Conservation (phyloP, 2,113 vertebrate species). For the Bos indicus region DNA sequence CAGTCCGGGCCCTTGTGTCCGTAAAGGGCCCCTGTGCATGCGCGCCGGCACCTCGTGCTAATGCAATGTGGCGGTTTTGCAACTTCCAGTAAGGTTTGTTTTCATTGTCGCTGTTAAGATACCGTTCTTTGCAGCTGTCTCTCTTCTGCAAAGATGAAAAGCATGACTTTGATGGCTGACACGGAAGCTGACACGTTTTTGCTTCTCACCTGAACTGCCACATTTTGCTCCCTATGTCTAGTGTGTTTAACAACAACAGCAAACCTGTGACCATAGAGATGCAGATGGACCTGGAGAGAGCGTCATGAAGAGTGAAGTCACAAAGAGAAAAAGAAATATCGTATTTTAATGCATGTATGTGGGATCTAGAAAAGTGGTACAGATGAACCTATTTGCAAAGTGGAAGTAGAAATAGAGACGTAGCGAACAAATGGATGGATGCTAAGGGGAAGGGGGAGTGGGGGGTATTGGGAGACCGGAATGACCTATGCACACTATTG, state of each 20-base stretch:
- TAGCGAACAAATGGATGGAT: fast-evolving
- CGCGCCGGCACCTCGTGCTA: slow-evolving; percentile 72
- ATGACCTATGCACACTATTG: fast-evolving
- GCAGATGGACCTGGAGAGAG: background rate
- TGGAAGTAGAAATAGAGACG: background rate
- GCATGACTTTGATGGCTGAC: background rate
- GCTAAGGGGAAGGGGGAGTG: background rate
- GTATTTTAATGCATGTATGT: background rate
- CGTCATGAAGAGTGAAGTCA: background rate
- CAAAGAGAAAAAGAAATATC: background rate
- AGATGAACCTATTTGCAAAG: background rate
- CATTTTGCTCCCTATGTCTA: background rate
- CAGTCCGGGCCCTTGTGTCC: slow-evolving; percentile 73
- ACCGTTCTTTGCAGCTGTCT: slow-evolving; percentile 70
- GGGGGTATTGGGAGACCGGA: background rate
- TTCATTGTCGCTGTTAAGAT: slow-evolving; percentile 76
- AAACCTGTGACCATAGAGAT: background rate
- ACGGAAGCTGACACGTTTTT: background rate
- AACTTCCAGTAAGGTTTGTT: slow-evolving; percentile 77
- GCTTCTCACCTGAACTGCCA: background rate
- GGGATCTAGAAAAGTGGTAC: background rate
- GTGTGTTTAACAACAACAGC: background rate
- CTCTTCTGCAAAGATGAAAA: slow-evolving; percentile 41
- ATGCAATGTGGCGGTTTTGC: slow-evolving; percentile 73
- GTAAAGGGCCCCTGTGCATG: slow-evolving; percentile 73